phyloP scores from a whole-genome alignment of 2,113 vertebrate species.

The Antechinus stuartii region DNA sequence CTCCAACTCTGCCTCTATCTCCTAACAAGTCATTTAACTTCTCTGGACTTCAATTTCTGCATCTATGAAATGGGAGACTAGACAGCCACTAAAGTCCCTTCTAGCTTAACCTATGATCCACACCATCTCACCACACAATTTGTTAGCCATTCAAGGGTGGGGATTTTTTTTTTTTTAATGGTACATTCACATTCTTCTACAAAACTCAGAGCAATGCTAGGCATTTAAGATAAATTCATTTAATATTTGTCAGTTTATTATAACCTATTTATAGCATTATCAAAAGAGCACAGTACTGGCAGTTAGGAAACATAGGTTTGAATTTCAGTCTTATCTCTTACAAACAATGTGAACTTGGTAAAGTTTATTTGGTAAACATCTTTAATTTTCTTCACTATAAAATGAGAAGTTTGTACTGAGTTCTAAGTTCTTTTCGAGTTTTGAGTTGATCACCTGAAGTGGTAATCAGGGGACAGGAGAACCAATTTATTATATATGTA shows the following conservation, averaged over 20 bases:
- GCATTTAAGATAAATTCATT: not conserved
- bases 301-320: not conserved
- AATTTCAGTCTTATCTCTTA: not conserved
- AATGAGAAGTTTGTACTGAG: not conserved
- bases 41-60: not conserved
- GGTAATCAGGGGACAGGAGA: not conserved
- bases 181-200: not conserved
- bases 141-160: not conserved
- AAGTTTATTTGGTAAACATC: not conserved
- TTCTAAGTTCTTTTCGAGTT: not conserved
- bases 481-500: not conserved
- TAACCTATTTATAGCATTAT: not conserved
- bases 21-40: constrained; percentile 2
- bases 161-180: not conserved
- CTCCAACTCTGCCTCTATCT: not conserved
- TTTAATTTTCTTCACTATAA: not conserved
- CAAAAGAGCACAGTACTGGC: not conserved
- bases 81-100: not conserved
- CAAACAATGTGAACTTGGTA: not conserved
- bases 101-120: not conserved
- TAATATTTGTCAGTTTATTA: not conserved
- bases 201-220: not conserved
- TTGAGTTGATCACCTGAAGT: not conserved
- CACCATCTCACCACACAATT: not conserved
- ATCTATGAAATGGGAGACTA: constrained; percentile 19